A percentile compares a stretch with the other conserved stretches of the same genome.
Evolutionary conservation across 2,888 invertebrate genomes (phyloP).

Genomic region (Sinelater perroti): DNA sequence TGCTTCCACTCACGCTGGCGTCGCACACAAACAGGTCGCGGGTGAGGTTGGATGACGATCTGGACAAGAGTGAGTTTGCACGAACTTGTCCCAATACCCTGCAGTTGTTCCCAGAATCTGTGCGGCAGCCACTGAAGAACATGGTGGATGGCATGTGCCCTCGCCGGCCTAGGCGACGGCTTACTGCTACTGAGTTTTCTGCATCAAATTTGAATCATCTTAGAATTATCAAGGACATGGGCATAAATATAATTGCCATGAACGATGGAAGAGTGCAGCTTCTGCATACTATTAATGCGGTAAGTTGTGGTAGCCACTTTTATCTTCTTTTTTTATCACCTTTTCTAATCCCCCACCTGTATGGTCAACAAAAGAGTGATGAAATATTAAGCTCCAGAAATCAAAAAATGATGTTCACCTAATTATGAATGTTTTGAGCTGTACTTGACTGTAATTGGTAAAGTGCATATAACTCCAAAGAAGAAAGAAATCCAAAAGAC

Average conservation of each 20-base stretch:
- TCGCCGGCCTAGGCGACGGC: slow-evolving; percentile 68
- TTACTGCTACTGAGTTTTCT: slow-evolving; percentile 77
- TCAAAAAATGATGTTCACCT: no score
- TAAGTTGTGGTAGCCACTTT: slow-evolving; percentile 60
- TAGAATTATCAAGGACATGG: slow-evolving; percentile 89
- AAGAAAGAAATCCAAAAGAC: no score
- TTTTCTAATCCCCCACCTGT: no score
- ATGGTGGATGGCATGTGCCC: slow-evolving; percentile 85
- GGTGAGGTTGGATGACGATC: slow-evolving; percentile 63
- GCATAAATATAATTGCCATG: slow-evolving; percentile 88
- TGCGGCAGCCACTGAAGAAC: slow-evolving; percentile 84
- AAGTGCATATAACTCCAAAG: no score
- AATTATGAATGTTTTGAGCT: no score
- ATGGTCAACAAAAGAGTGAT: no score
- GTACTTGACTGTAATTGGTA: no score
- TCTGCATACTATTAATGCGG: slow-evolving; percentile 87
- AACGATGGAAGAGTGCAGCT: slow-evolving; percentile 92
- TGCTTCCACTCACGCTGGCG: slow-evolving; percentile 87
- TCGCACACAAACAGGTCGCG: slow-evolving; percentile 67
- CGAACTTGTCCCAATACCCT: slow-evolving; percentile 87
- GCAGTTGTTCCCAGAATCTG: slow-evolving; percentile 82
- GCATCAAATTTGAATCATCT: slow-evolving; percentile 85
- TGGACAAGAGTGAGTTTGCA: slow-evolving; percentile 67
- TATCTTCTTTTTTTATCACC: neutral
- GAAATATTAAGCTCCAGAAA: no score